A percentile compares a stretch with the other conserved stretches of the same genome.
Conservation (phyloP, 1,140 invertebrate species). For the Sarcophaga bullata region DNA sequence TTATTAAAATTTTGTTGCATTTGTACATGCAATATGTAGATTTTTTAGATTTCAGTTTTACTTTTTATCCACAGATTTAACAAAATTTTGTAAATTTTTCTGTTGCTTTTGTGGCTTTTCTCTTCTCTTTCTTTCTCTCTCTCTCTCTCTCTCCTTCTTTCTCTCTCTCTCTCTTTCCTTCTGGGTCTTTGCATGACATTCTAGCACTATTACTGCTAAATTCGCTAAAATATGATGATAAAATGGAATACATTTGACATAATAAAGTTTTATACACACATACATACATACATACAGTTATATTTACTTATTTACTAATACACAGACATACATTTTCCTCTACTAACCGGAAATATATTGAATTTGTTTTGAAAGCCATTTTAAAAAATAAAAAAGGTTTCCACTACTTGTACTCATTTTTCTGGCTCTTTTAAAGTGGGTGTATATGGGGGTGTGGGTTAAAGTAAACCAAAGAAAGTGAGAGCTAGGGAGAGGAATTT, state of each 20-base stretch:
- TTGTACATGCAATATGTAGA: slow-evolving; percentile 8
- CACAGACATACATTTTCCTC: too few species aligned
- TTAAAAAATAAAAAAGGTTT: background rate
- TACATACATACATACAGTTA: background rate
- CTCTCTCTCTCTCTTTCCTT: too few species aligned
- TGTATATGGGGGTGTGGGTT: background rate
- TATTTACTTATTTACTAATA: too few species aligned
- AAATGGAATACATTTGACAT: slow-evolving; percentile 13
- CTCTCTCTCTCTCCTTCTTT: too few species aligned
- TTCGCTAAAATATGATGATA: slow-evolving; percentile 10
- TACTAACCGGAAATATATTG: background rate
- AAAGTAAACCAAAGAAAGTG: background rate
- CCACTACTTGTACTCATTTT: background rate
- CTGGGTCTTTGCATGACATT: too few species aligned
- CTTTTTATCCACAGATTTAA: slow-evolving; percentile 9
- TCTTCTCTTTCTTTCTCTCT: background rate
- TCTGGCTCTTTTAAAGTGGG: background rate
- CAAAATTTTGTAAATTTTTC: background rate
- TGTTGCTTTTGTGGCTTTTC: background rate
- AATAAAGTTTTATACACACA: slow-evolving; percentile 13
- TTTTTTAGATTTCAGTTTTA: background rate
- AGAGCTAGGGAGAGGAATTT: background rate
- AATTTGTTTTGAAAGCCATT: background rate
- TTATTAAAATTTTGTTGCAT: slow-evolving; percentile 15
- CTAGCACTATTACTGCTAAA: background rate